Conservation (phyloP, 2,797 vertebrate species). For the Alosa sapidissima region DNA sequence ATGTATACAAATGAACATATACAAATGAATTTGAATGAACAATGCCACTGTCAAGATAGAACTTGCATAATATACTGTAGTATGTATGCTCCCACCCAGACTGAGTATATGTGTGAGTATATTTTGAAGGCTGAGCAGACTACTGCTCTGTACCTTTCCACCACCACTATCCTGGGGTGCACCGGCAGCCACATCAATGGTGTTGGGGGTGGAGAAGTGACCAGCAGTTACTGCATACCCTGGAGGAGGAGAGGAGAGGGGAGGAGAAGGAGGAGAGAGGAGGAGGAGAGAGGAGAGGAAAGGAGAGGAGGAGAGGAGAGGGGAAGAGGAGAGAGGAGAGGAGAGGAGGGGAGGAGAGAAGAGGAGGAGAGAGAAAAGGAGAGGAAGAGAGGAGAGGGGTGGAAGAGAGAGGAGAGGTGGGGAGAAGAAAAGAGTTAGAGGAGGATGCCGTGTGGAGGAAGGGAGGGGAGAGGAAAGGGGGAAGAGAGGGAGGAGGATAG, state of each 20-base stretch:
- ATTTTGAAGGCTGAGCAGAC: background rate
- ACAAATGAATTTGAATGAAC: background rate
- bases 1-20: background rate
- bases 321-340: background rate
- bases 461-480: background rate
- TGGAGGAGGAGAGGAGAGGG: slow-evolving; percentile 53
- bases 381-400: background rate
- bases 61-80: background rate
- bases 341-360: background rate
- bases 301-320: background rate
- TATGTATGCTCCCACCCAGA: background rate
- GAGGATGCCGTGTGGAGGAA: background rate
- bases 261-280: too few species aligned
- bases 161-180: slow-evolving; percentile 90
- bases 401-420: background rate
- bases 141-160: slow-evolving; percentile 83
- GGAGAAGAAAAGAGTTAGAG: background rate
- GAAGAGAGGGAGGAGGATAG: background rate
- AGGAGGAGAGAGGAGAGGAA: background rate
- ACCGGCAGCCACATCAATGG: slow-evolving; percentile 89
- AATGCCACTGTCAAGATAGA: background rate
- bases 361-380: background rate
- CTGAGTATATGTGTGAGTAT: background rate
- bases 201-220: slow-evolving; percentile 85
- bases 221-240: slow-evolving; percentile 95